Base-by-base conservation (phyloP, 2,113 vertebrate genomes). In the Aegotheles bennettii region DNA sequence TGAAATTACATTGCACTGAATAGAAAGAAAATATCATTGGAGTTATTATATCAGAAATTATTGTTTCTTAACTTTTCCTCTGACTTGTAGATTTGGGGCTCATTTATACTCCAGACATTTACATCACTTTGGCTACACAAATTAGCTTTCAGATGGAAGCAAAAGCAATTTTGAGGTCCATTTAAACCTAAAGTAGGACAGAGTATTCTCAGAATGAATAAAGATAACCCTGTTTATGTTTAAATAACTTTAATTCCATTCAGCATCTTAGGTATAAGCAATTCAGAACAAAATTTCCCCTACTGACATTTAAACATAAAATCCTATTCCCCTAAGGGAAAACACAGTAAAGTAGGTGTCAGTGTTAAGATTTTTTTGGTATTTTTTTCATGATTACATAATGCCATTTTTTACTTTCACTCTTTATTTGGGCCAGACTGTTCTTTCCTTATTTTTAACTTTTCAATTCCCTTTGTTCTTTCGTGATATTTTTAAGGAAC, bases 391-490 rank as follows among this genome's bases (percentile, higher is more conserved):
- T 57, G 38, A 73, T 96, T 97, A 85, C 11, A 48, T 93, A 97
- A 95, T 70, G 47, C 54, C 20, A 9, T 77, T 91, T 95, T 91
- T 92, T 54, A 29, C 89, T 80, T 76, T 59, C 78, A 17, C 31
- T 54, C 28, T 92, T 75, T 93, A 95, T 95, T 76, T 91, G 48
- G 95, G 93, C 79, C 96, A 93, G 67, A 38, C 40, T 92, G 91
- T 95, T 93, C 91, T 82, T 88, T 67, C 70, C 40, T 81, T 91
- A 77, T 90, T 94, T 96, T 95, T 94, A 96, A 88, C 88, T 84
- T 96, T 78, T 77, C 91, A 87, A 16, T 92, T 93, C 82, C 60
- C 79, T 94, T 79, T 93, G 94, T 94, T 93, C 71, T 93, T 84
- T 61, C 57, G 29, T 10, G 69, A 42, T 88, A 64, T 89, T 90